Base-by-base conservation (phyloP, 2,888 invertebrate species). In the Campoplex nolae region DNA sequence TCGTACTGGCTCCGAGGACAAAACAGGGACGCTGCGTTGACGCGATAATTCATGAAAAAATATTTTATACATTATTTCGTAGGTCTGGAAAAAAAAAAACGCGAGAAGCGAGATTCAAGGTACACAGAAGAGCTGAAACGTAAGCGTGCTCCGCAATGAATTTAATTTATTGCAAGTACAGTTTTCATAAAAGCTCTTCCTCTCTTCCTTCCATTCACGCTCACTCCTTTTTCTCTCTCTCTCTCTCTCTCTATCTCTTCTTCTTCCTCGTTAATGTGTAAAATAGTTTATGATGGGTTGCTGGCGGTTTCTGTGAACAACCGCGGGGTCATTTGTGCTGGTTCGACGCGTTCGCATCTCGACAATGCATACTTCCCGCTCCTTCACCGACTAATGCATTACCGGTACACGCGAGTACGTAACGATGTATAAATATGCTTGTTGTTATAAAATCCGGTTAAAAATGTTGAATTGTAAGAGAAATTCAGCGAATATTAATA, bases 201-300 rank as follows among this genome's bases (percentile, higher is more conserved):
- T 48, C 65, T 65, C 35, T 65, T 35, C 28, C 62, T 32, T n/a
- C 38, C 7, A 23, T 9, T 35, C 54, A 35, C 58, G 70, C 32
- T 81, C 81, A 58, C 38, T 38, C 38, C 0, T 38, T 38, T 38
- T 38, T 4, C 6, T 38, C 71, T 56, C 62, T 62, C 62, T 76
- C 32, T 32, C 23, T 23, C 74, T 45, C 9, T 54, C 6, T 71
- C 32, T 81, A 79, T 62, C 71, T 56, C 83, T 73, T 18, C 35
- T 35, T 54, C 78, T n/a, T 28, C 51, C 65, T 48, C 74, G 81
- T 74, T 79, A 81, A 38, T 67, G 75, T 62, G 70, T 35, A 79
- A 79, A 75, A 83, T 85, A 67, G 76, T 62, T 73, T 67, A 79
- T 75, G 87, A 76, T 70, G 85, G 68, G 74, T 67, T 73, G 67